Evolutionary conservation across 1,140 invertebrate species (phyloP), one percentile per base, ranked within the genome.

Genomic region (Euwallacea similis): DNA sequence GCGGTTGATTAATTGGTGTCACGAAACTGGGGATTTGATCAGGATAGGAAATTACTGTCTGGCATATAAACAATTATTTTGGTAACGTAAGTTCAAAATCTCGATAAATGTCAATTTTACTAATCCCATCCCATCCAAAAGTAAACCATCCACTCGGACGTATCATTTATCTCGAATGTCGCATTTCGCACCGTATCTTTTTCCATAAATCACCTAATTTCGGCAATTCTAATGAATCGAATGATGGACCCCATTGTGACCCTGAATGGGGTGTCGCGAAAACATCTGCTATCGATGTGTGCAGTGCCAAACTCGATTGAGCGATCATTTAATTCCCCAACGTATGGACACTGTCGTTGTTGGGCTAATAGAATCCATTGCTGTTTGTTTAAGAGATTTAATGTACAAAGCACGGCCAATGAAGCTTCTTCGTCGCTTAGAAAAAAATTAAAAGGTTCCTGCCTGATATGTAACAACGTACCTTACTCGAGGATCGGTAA

Each of bases 231-330:
- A 70, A 70, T 70, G 69, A 70, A 70, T 70, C 69, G 69, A 70
- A 64, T 70, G 69, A 70, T 70, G 69, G 69, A 65, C 69, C 62
- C 69, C 16, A 70, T 70, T 70, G 61, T 70, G 62, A 70, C 53
- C 50, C 4, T 58, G 61, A 70, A 70, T 70, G 43, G 68, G 69
- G 69, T 64, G 61, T 58, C 69, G 69, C 69, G 69, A 70, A 65
- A 70, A 70, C 69, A 70, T 70, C 69, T 70, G 69, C 69, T 70
- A 70, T 70, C 69, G 69, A 64, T 70, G 69, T 65, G 61, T 53
- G 21, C 16, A 64, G 21, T 33, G 21, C 60, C 69, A 60, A 70
- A 65, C 69, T 64, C 62, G 69, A 70, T 65, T 70, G 69, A 70
- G 69, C 41, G 69, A 70, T 70, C 69, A 70, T 70, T 70, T 70